A percentile compares a stretch with the other conserved stretches of the same genome.
Conservation (phyloP, 1,140 invertebrate species). For the Drosophila cardini region DNA sequence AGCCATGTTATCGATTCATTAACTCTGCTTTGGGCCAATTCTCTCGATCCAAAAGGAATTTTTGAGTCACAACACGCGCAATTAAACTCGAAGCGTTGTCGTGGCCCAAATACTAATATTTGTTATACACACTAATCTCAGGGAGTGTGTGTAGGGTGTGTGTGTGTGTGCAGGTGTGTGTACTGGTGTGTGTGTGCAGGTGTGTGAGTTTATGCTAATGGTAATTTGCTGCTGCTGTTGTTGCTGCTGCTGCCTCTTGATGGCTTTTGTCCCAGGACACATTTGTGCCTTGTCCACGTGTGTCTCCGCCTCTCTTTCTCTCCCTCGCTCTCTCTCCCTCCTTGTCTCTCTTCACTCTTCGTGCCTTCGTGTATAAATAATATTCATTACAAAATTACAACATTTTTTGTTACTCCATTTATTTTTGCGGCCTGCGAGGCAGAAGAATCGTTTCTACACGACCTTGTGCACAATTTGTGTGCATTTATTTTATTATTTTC, state of each 20-base stretch:
- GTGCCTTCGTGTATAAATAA: slow-evolving; percentile 73
- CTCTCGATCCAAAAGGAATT: slow-evolving; percentile 33
- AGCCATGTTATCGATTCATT: slow-evolving; percentile 43
- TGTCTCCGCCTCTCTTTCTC: slow-evolving; percentile 3
- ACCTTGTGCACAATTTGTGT: slow-evolving; percentile 41
- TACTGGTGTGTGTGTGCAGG: not conserved
- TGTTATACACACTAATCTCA: slow-evolving; percentile 60
- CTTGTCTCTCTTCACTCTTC: no score
- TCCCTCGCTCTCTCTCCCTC: not conserved
- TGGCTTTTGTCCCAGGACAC: slow-evolving; percentile 24
- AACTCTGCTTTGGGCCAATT: slow-evolving; percentile 12
- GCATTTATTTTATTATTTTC: slow-evolving; percentile 30
- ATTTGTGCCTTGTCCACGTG: slow-evolving; percentile 29
- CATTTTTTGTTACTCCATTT: slow-evolving; percentile 54
- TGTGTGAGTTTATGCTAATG: slow-evolving; percentile 35
- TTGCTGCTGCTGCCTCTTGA: slow-evolving; percentile 15
- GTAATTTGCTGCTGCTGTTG: slow-evolving; percentile 34
- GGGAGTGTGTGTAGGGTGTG: not conserved
- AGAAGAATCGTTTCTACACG: slow-evolving; percentile 13
- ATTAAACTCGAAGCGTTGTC: slow-evolving; percentile 65
- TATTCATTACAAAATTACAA: slow-evolving; percentile 78
- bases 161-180: not conserved
- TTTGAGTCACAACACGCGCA: slow-evolving; percentile 59
- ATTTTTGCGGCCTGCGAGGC: slow-evolving; percentile 41
- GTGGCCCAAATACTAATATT: slow-evolving; percentile 70